These are phyloP conservation scores for Odontocolon sp. DNA, from an alignment of 2,888 invertebrate genomes.

Conservation along the genomic window DNA sequence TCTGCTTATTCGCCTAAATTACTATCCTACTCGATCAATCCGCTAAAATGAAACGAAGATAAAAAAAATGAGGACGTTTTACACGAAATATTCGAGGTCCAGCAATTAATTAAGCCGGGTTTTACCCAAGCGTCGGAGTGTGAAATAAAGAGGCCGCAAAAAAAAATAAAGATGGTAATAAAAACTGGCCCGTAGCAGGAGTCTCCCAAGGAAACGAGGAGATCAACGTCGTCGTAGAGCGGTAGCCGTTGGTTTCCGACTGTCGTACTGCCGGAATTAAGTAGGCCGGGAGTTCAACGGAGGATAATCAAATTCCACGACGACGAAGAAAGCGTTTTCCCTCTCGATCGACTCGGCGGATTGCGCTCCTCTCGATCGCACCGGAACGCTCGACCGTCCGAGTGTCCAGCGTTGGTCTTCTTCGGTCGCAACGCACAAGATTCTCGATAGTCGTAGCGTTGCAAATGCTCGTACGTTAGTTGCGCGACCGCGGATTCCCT, in stretches of 20 bases:
- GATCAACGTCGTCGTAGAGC: conserved; percentile 7
- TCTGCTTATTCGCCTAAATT: neutral
- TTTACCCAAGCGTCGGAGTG: neutral
- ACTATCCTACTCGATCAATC: neutral
- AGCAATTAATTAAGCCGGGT: neutral
- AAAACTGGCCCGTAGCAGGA: neutral
- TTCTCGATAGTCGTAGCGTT: no score
- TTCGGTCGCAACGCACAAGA: neutral
- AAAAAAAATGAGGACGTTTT: neutral
- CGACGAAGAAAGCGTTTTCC: conserved; percentile 77
- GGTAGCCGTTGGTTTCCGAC: conserved; percentile 24
- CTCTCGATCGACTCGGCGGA: conserved; percentile 67
- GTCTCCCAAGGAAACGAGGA: neutral
- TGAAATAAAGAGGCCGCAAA: neutral
- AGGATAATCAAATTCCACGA: conserved; percentile 76
- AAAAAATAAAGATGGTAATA: neutral
- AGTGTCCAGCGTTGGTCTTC: neutral
- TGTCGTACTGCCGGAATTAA: conserved; percentile 58
- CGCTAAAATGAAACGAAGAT: neutral
- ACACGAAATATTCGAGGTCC: neutral
- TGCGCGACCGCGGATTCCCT: neutral
- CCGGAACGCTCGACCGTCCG: conserved; percentile 32
- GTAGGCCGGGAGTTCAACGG: conserved; percentile 77
- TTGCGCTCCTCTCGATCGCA: conserved; percentile 30
- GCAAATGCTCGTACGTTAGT: no score